Conservation (phyloP, 2,888 invertebrate genomes). For the Nomada flava region DNA sequence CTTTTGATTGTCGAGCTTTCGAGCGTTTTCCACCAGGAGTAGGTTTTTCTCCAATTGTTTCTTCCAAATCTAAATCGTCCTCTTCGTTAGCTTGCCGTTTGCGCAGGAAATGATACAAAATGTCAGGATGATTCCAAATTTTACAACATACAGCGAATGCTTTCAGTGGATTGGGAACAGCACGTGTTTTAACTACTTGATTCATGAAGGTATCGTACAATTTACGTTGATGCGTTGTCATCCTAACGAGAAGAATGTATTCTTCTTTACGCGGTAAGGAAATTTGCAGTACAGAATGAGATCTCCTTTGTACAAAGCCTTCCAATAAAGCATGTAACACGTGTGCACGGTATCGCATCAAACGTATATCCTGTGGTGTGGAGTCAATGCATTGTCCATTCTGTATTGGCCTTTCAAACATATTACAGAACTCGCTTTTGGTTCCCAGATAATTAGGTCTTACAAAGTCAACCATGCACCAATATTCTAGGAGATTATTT, state of each 20-base stretch:
- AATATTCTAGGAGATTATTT: conserved; percentile 98
- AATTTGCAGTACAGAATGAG: conserved; percentile 96
- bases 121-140: conserved; percentile 98
- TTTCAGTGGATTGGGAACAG: conserved; percentile 97
- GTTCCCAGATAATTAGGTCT: conserved; percentile 98
- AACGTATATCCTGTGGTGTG: conserved; percentile 95
- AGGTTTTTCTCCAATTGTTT: conserved; percentile 87
- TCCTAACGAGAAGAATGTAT: conserved; percentile 94
- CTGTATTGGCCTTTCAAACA: conserved; percentile 99
- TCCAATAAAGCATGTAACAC: conserved; percentile 97
- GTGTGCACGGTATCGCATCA: conserved; percentile 98
- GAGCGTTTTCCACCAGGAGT: conserved; percentile 80
- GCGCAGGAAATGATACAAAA: conserved; percentile 93
- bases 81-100: conserved; percentile 92
- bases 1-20: conserved; percentile 82
- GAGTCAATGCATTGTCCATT: conserved; percentile 99
- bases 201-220: conserved; percentile 97
- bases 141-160: conserved; percentile 99
- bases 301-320: conserved; percentile 98
- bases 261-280: conserved; percentile 97
- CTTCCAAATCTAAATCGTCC: conserved; percentile 93
- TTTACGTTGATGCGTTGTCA: conserved; percentile 95
- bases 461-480: conserved; percentile 99
- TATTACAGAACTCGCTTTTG: conserved; percentile 98
- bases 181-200: conserved; percentile 93